Conservation (phyloP, 2,888 invertebrate species). For the Cyclophora albipunctata region DNA sequence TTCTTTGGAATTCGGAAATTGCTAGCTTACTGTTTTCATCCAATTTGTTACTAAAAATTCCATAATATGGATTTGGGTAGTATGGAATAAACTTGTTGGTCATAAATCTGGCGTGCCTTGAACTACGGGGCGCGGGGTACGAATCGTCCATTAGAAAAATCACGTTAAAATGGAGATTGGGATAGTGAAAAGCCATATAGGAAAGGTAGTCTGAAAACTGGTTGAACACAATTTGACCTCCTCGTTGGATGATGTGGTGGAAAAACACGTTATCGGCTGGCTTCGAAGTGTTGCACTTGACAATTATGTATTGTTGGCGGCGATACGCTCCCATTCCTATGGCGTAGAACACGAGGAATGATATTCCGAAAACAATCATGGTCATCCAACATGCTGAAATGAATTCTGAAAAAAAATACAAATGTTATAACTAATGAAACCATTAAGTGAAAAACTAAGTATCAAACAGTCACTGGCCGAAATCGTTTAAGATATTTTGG, state of each 20-base stretch:
- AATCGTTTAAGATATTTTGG: too few relatives aligned
- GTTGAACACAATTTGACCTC: constrained; percentile 31
- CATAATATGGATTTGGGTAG: constrained; percentile 15
- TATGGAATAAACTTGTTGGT: constrained; percentile 31
- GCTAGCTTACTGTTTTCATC: constrained; percentile 32
- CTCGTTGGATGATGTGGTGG: constrained; percentile 44
- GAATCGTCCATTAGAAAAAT: constrained; percentile 55
- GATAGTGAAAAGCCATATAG: constrained; percentile 43
- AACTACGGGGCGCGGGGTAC: constrained; percentile 22
- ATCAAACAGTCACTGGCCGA: too few relatives aligned
- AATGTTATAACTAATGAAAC: not conserved
- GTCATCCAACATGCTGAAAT: constrained; percentile 64
- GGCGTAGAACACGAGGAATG: constrained; percentile 50
- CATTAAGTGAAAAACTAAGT: too few relatives aligned
- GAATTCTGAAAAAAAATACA: constrained; percentile 48
- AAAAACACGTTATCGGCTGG: constrained; percentile 47
- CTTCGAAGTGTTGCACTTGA: constrained; percentile 39
- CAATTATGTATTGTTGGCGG: constrained; percentile 38
- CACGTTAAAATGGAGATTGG: constrained; percentile 42
- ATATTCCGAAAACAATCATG: constrained; percentile 48
- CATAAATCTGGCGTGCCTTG: constrained; percentile 33
- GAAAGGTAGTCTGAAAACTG: constrained; percentile 46
- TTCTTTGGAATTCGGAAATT: constrained; percentile 38
- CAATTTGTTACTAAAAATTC: constrained; percentile 19
- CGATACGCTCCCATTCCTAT: constrained; percentile 45